Evolutionary conservation across 2,888 invertebrate genomes (phyloP).

Genomic region (Dendrolimus houi): DNA sequence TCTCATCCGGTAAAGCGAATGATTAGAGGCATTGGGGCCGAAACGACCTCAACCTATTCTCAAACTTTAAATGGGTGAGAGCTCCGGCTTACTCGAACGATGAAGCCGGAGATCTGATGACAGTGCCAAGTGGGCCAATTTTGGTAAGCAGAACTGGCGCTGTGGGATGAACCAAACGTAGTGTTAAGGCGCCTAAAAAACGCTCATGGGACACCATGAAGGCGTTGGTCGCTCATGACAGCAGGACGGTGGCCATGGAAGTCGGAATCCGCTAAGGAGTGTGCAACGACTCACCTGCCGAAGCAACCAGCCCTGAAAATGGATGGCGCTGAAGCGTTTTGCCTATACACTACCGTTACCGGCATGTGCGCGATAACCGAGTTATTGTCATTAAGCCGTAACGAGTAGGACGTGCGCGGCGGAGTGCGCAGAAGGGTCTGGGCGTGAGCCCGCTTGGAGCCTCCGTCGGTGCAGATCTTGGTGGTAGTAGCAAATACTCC

Average conservation of each 20-base stretch:
- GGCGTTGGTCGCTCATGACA: conserved; percentile 63
- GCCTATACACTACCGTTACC: conserved; percentile 66
- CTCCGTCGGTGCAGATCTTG: conserved; percentile 75
- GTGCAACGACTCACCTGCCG: conserved; percentile 78
- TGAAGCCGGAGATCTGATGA: conserved; percentile 72
- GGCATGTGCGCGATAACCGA: conserved; percentile 32
- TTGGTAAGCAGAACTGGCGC: conserved; percentile 88
- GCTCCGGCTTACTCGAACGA: conserved; percentile 72
- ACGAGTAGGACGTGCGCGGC: too few relatives aligned
- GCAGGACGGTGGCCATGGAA: conserved; percentile 78
- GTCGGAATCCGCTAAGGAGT: conserved; percentile 81
- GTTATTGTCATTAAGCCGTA: too few relatives aligned
- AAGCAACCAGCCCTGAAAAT: conserved; percentile 81
- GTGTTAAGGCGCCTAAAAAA: conserved; percentile 81
- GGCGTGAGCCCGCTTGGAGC: too few relatives aligned
- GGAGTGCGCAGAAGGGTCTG: too few relatives aligned
- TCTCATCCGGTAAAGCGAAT: conserved; percentile 85
- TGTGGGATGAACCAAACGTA: conserved; percentile 38
- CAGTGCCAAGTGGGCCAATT: conserved; percentile 83
- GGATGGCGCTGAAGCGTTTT: conserved; percentile 78
- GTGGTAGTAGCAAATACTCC: conserved; percentile 84
- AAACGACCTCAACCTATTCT: conserved; percentile 85
- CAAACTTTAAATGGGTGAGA: conserved; percentile 65
- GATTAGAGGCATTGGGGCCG: conserved; percentile 83
- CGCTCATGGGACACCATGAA: conserved; percentile 61